Base-by-base conservation (phyloP, 2,113 vertebrate genomes). In the Amphiprion percula region DNA sequence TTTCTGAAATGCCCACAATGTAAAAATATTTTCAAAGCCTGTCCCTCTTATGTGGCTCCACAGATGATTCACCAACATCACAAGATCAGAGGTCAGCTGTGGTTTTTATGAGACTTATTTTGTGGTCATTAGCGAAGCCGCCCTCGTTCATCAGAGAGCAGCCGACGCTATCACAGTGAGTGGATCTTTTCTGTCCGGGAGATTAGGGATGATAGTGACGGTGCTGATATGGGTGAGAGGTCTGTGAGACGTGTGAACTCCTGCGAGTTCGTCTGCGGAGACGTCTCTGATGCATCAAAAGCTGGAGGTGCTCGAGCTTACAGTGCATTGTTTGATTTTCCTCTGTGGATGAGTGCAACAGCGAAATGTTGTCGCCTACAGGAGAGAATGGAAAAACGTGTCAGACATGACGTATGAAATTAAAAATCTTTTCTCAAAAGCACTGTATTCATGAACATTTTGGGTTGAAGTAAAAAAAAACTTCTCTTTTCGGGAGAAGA, bases 231-330 rank as follows among this genome's bases (percentile, higher is more conserved):
- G 94, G 94, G 12, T 94, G 91, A 94, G 96, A 95, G 52, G 90
- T 94, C 76, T 95, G 96, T 0, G 96, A 95, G 0, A 90, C 93
- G 0, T 95, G 88, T 0, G 95, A 93, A 15, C 95, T 95, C 10
- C 96, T 86, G 2, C 96, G 94, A 0, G 96, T 95, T 90, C 95
- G 95, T 56, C 96, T 92, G 26, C 96, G 96, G 30, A 96, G 92
- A 24, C 95, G 94, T 58, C 96, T 95, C 91, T 97, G 96, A 90
- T 97, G 96, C 92, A 99, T 94, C 68, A 98, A 86, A 54, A 96
- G 91, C 94, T 97, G 97, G 37, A 99, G 94, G 1, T 94, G 96
- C 84, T 99, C 95, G 30, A 99, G 96, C 84, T 99, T 99, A 89
- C 95, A 96, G 52, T 97, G 97, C 0, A 96, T 94, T 1, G 95